phyloP scores from a whole-genome alignment of 2,888 invertebrate genomes.

The Tenthredo notha region DNA sequence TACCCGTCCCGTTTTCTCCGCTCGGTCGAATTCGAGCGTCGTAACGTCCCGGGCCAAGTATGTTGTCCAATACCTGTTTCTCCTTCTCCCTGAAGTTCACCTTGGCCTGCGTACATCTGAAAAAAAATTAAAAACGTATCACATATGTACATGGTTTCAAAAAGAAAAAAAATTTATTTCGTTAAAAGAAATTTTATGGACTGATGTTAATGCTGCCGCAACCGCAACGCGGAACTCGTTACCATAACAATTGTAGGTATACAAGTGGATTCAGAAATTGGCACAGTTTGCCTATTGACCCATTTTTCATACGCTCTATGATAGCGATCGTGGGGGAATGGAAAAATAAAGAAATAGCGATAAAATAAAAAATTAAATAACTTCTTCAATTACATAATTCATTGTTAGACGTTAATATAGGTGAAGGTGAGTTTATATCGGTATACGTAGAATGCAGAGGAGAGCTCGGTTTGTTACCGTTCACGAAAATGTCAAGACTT shows the following conservation, averaged over 20 bases:
- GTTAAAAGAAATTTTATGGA: background rate
- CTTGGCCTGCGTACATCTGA: constrained; percentile 88
- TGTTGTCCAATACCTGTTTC: constrained; percentile 95
- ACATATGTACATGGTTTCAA: background rate
- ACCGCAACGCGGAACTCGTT: background rate
- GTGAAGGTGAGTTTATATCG: background rate
- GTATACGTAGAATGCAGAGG: background rate
- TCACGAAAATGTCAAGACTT: background rate
- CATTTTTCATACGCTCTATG: background rate
- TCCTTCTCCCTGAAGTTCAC: constrained; percentile 96
- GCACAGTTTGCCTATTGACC: background rate
- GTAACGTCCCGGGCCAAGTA: constrained; percentile 93
- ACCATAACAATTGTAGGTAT: background rate
- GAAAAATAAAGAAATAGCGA: no score
- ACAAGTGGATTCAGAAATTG: background rate
- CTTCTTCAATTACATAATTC: no score
- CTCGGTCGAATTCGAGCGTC: constrained; percentile 96
- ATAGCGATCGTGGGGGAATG: background rate
- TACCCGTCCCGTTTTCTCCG: constrained; percentile 96
- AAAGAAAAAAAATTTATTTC: background rate
- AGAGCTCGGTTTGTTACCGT: background rate
- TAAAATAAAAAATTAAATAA: no score
- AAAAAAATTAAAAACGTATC: background rate
- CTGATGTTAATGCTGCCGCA: background rate
- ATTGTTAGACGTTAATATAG: background rate